Conservation (phyloP, 2,113 vertebrate genomes). For the Trochalopteron elliotii region DNA sequence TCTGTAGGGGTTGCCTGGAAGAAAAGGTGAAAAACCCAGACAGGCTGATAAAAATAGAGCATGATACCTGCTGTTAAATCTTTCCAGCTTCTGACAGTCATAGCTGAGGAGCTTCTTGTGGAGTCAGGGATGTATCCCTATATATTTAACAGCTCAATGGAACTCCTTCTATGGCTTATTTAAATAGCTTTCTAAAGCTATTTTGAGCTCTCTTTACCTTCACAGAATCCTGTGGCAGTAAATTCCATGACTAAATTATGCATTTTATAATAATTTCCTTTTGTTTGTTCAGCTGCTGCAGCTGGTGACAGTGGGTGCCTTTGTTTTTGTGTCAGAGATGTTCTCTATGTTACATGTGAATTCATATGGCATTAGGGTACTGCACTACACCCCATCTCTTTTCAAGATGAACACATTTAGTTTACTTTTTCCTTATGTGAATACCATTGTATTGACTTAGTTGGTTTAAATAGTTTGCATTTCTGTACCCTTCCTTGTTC, state of each 20-base stretch:
- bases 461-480: not conserved
- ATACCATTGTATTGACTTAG: not conserved
- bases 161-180: not conserved
- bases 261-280: not conserved
- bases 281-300: slow-evolving; percentile 1
- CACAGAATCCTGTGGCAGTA: not conserved
- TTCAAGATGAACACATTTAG: not conserved
- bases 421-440: not conserved
- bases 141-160: not conserved
- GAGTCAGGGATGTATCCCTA: not conserved
- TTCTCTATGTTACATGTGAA: accelerated
- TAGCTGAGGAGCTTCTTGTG: not conserved
- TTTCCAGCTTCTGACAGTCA: not conserved
- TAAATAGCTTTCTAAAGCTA: not conserved
- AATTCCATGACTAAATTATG: not conserved
- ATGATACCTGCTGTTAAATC: not conserved
- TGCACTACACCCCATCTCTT: not conserved
- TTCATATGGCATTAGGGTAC: not conserved
- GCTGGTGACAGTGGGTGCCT: not conserved
- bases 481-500: not conserved
- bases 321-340: not conserved
- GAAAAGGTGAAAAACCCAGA: not conserved
- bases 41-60: not conserved
- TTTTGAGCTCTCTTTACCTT: not conserved
- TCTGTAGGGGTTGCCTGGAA: not conserved